Evolutionary conservation across 2,113 vertebrate species (phyloP), one percentile per base, ranked within the genome.

Genomic region (Upupa epops): DNA sequence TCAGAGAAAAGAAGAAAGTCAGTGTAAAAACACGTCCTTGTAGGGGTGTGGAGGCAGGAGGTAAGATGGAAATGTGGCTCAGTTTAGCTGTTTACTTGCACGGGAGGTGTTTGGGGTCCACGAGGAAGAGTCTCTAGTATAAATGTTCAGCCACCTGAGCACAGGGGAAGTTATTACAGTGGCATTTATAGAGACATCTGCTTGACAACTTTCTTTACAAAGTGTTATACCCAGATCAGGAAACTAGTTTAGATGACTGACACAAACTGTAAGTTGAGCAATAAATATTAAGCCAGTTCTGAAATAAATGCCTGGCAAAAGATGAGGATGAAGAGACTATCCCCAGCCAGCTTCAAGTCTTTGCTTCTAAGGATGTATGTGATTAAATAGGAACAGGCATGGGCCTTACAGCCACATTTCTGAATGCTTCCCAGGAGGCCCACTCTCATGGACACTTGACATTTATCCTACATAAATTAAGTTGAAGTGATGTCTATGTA

Each of bases 391-490:
- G 64, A 89, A 25, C 26, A 70, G 45, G 58, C 86, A 46, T 26
- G 21, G 81, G 63, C 55, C 61, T 81, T 90, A n/a, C 73, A 78
- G 81, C 83, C 83, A 88, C 89, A 75, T 79, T 91, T 84, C 78
- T 93, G 87, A 94, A 76, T 79, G 89, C 94, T 95, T 94, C 94
- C 94, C 94, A 93, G 94, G 94, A 96, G 94, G 94, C 81, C 93
- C 46, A 65, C 70, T 93, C 84, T 89, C 84, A 90, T 89, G 86
- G 81, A 69, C 81, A 61, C 71, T 95, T 93, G 94, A 95, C 87
- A 89, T 76, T 95, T 91, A 63, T 92, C 84, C 87, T 94, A 94
- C 95, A 93, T 95, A 96, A 96, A 95, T 96, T 96, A 95, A 93
- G 82, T 29, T 54, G 83, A 91, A 87, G 65, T 89, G 88, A 94